These are phyloP conservation scores for Ptychadena robeensis DNA, from an alignment of 2,797 vertebrate species.

Conservation along the genomic window DNA sequence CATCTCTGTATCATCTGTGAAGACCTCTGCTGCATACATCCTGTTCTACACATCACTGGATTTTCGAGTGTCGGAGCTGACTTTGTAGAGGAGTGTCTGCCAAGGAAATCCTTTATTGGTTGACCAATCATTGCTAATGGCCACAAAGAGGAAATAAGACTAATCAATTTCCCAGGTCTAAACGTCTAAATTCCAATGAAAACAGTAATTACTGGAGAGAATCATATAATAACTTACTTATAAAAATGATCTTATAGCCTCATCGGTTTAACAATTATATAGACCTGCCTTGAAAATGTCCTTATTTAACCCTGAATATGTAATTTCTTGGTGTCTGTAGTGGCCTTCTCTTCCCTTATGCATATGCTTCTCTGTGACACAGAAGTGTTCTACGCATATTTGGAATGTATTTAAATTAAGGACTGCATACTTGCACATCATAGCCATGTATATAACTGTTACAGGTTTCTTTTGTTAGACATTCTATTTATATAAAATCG, in stretches of 20 bases:
- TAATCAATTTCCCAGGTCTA: slow-evolving; percentile 63
- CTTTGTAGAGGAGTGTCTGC: slow-evolving; percentile 66
- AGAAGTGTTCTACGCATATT: slow-evolving; percentile 74
- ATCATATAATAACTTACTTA: neutral
- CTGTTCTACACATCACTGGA: slow-evolving; percentile 94
- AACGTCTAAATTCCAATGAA: slow-evolving; percentile 39
- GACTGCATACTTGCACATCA: slow-evolving; percentile 88
- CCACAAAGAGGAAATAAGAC: slow-evolving; percentile 15
- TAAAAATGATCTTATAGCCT: slow-evolving; percentile 61
- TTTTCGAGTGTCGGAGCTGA: slow-evolving; percentile 68
- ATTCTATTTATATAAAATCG: slow-evolving; percentile 47
- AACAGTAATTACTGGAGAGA: neutral
- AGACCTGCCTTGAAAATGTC: slow-evolving; percentile 54
- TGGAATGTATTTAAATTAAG: slow-evolving; percentile 80
- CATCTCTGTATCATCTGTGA: slow-evolving; percentile 88
- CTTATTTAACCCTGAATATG: slow-evolving; percentile 66
- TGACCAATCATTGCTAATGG: slow-evolving; percentile 57
- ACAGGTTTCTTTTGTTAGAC: slow-evolving; percentile 69
- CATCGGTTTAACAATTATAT: slow-evolving; percentile 67
- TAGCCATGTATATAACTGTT: slow-evolving; percentile 80
- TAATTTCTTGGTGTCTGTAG: slow-evolving; percentile 70
- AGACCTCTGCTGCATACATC: slow-evolving; percentile 95
- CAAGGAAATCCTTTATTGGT: neutral
- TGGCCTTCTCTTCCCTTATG: slow-evolving; percentile 78
- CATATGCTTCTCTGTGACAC: slow-evolving; percentile 79